phyloP scores from a whole-genome alignment of 2,888 invertebrate species.

The Pediacus dermestoides region DNA sequence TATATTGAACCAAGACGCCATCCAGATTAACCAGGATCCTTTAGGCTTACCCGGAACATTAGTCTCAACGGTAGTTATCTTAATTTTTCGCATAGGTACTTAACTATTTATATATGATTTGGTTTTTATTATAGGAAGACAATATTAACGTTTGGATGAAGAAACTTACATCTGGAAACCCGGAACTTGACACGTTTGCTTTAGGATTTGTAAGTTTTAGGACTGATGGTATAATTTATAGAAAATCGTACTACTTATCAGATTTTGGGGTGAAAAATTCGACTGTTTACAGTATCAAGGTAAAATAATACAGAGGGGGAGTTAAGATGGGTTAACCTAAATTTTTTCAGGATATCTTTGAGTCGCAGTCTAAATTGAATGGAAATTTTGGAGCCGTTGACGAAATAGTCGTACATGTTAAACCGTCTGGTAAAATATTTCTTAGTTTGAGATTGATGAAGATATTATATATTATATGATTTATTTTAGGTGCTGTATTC shows the following conservation, averaged over 20 bases:
- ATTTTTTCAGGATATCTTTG: slow-evolving; percentile 21
- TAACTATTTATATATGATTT: slow-evolving; percentile 6
- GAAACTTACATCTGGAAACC: slow-evolving; percentile 16
- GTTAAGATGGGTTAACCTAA: neutral
- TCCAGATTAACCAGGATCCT: slow-evolving; percentile 62
- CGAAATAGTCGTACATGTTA: slow-evolving; percentile 21
- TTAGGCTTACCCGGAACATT: slow-evolving; percentile 57
- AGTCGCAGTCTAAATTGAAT: slow-evolving; percentile 11
- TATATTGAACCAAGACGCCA: slow-evolving; percentile 57
- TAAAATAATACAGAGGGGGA: slow-evolving; percentile 5
- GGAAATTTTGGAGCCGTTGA: slow-evolving; percentile 10
- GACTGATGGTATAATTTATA: slow-evolving; percentile 20
- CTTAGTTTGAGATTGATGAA: neutral
- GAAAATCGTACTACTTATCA: slow-evolving; percentile 9
- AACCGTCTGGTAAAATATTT: slow-evolving; percentile 24
- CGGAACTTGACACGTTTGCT: slow-evolving; percentile 10
- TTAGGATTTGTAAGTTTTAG: slow-evolving; percentile 22
- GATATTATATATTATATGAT: neutral
- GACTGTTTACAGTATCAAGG: slow-evolving; percentile 13
- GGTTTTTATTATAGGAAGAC: slow-evolving; percentile 12
- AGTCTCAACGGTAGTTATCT: slow-evolving; percentile 29
- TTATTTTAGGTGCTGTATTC: slow-evolving; percentile 19
- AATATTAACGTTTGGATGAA: slow-evolving; percentile 36
- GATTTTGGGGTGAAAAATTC: slow-evolving; percentile 6
- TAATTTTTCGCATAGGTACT: slow-evolving; percentile 2